Evolutionary conservation across 2,797 vertebrate species (phyloP), one percentile per base, ranked within the genome.

Genomic region (Mormyrops attenuatus): DNA sequence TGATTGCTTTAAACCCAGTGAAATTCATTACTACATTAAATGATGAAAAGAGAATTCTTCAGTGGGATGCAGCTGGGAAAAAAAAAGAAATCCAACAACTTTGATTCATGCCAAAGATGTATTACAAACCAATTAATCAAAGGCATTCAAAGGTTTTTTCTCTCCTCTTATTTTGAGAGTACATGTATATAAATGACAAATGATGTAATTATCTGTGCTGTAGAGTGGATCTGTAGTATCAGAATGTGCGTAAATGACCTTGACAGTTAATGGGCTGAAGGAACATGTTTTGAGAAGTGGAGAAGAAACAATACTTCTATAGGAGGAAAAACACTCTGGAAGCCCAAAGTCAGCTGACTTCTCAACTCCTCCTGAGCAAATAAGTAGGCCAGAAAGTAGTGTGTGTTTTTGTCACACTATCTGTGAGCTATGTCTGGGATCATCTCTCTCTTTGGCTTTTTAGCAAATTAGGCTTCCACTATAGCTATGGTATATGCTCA

Each of bases 31-130:
- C 26, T 55, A 55, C 30, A 34, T 38, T 87, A 34, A 53, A 38
- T 57, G 49, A 87, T 30, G 50, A 52, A 87, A 53, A 87, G 26
- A 53, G 47, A 17, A 34, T 15, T 85, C 53, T 49, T 50, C 49
- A 26, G 47, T 13, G 85, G 52, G 52, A 34, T 34, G 85, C 49
- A 53, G 50, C 26, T 87, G 50, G 49, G 6, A 11, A 26, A 86
- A 26, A 26, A 66, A 73, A 73, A 6, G 13, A 73, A 73, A 73
- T 26, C 47, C 85, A 86, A 26, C 50, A 34, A 34, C 6, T 53
- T 86, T 86, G 47, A 86, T 53, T 52, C 26, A 6, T 86, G 85
- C 50, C 26, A 53, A 86, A 55, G 22, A 52, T 86, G 85, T 86
- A 15, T 86, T 53, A 52, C 50, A 52, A 86, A 53, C 11, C n/a